Evolutionary conservation across 2,888 invertebrate genomes (phyloP).

Genomic region (Acanthococcus lagerstroemiae): DNA sequence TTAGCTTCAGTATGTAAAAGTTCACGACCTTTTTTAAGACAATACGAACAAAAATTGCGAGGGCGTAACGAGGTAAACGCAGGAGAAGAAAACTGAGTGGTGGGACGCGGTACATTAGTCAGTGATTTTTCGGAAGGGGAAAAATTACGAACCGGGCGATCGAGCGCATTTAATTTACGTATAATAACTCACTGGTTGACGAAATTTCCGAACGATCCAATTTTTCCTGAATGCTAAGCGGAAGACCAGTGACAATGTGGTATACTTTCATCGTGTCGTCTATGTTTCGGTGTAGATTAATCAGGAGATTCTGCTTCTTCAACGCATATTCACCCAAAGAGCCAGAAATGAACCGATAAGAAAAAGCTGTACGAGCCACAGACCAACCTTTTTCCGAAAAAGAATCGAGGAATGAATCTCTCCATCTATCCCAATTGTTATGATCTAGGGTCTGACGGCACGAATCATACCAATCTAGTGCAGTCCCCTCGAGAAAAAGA

Average conservation of each 20-base stretch:
- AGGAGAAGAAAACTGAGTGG: neutral
- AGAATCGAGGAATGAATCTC: constrained; percentile 1
- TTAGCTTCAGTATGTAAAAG: neutral
- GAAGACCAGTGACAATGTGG: neutral
- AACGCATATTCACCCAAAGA: neutral
- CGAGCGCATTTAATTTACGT: neutral
- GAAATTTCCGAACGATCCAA: neutral
- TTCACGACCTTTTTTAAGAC: neutral
- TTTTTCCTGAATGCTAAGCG: neutral
- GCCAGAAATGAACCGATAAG: neutral
- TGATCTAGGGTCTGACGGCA: too few relatives aligned
- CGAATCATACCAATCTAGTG: neutral
- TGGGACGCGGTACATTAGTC: neutral
- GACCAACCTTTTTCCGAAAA: constrained; percentile 1
- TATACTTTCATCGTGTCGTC: neutral
- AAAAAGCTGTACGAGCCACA: neutral
- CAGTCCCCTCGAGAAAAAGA: neutral
- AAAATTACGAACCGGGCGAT: neutral
- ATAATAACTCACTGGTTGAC: neutral
- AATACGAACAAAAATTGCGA: neutral
- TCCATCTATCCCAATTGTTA: neutral
- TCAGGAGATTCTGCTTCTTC: neutral
- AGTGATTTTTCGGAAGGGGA: neutral
- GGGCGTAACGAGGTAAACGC: neutral
- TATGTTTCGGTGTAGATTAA: neutral